Evolutionary conservation across 2,797 vertebrate species (phyloP).

Genomic region (Smutsia gigantea): DNA sequence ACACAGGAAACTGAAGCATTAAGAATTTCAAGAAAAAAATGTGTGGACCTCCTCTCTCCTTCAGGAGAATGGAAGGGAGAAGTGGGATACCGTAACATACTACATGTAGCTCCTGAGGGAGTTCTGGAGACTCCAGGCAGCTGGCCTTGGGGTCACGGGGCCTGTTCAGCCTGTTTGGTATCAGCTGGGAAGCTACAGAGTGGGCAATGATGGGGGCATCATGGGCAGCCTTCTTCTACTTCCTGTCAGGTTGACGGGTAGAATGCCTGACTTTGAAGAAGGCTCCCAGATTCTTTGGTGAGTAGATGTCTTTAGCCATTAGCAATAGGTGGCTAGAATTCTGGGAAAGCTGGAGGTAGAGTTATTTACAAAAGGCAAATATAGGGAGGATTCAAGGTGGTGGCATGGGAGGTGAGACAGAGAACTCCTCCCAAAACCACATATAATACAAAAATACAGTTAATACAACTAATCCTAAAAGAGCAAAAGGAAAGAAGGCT

Average conservation of each 20-base stretch:
- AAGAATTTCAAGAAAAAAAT: not conserved
- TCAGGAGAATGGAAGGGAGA: not conserved
- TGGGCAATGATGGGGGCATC: not conserved
- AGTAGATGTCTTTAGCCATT: too few species aligned
- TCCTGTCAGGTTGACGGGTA: accelerated
- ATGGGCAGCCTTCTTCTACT: too few species aligned
- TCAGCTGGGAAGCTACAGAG: not conserved
- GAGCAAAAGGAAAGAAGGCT: too few species aligned
- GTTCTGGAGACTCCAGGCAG: not conserved
- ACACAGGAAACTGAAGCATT: not conserved
- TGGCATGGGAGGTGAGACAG: too few species aligned
- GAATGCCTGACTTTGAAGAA: not conserved
- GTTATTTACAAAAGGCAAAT: not conserved
- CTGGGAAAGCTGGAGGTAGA: not conserved
- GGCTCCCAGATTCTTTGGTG: not conserved
- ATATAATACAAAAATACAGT: too few species aligned
- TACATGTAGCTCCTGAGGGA: not conserved
- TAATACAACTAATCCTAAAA: too few species aligned
- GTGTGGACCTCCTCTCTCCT: not conserved
- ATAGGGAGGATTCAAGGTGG: too few species aligned
- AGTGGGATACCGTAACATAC: not conserved
- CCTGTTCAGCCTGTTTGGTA: not conserved
- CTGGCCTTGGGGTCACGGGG: too few species aligned
- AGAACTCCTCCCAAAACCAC: too few species aligned
- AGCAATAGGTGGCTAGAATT: not conserved